phyloP scores from a whole-genome alignment of 2,797 vertebrate species.

The Chiloscyllium punctatum region DNA sequence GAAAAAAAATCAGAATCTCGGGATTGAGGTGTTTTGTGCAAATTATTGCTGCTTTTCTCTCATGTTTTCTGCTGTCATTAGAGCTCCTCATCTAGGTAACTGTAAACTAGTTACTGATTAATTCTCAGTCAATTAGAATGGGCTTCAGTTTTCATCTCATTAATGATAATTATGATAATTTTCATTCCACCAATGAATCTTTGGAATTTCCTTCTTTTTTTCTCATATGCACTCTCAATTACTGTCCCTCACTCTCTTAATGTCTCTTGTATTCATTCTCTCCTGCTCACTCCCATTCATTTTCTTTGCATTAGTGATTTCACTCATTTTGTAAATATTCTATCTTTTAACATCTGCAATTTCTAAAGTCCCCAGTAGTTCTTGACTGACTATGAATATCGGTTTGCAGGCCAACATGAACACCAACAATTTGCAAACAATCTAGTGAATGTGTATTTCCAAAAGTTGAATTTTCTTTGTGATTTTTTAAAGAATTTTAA shows the following conservation, averaged over 20 bases:
- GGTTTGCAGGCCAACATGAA: background rate
- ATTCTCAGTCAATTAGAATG: background rate
- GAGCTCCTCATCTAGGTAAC: background rate
- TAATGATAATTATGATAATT: conserved; percentile 4
- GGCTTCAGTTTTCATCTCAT: background rate
- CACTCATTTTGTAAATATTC: background rate
- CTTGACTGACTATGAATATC: background rate
- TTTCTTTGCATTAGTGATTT: background rate
- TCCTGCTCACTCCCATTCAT: background rate
- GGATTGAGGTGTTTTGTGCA: background rate
- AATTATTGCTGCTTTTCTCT: background rate
- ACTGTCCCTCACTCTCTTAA: background rate
- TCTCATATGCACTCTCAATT: background rate
- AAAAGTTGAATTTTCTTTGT: background rate
- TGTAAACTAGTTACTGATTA: background rate
- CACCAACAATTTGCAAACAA: background rate
- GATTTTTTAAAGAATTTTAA: background rate
- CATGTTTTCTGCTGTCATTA: background rate
- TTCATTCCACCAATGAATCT: background rate
- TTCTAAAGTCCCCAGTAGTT: background rate
- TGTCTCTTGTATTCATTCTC: background rate
- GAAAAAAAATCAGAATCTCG: background rate
- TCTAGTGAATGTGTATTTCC: background rate
- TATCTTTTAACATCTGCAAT: background rate
- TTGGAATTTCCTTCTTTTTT: background rate